Base-by-base conservation (phyloP, 2,797 vertebrate species). In the Chrosomus eos region DNA sequence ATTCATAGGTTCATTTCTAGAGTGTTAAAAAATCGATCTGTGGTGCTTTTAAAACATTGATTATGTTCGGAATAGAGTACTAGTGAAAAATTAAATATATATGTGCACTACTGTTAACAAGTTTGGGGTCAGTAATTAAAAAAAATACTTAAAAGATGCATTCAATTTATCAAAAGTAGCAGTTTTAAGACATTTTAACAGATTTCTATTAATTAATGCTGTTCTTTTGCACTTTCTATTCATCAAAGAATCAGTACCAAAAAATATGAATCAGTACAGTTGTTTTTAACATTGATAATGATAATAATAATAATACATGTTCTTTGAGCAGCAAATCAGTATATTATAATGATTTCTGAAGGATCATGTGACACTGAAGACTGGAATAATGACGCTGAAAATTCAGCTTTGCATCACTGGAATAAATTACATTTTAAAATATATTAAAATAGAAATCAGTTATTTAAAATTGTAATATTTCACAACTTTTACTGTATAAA, bases 211-310 rank as follows among this genome's bases (percentile, higher is more conserved):
- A 53, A 53, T 14, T 14, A 74, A 53, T 23, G 3, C 28, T 16
- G 1, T 33, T 55, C 3, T 74, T 73, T 53, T 53, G 1, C 31
- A 33, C 26, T 7, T 55, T 55, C 19, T n/a, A 55, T 23, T 75
- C 19, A 31, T 55, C 31, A 16, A 33, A 74, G 18, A 51, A 33
- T 33, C 4, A 3, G 23, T 26, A 28, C 26, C 38, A 7, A 9
- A 43, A 16, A 28, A 45, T 62, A 28, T 60, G 2, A 62, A 28
- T 16, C 60, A 26, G 16, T 23, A 13, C 43, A 26, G 26, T 14
- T 45, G n/a, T 48, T 72, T 45, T 71, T 71, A 45, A 45, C 40
- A 72, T 10, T 72, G 68, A 45, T 71, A 45, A 43, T 43, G 43
- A n/a, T n/a, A n/a, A n/a, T n/a, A 5, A 72, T 26, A 72, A 48